Base-by-base conservation (phyloP, 92 coral and sea anemone species). In the Micromussa lordhowensis region DNA sequence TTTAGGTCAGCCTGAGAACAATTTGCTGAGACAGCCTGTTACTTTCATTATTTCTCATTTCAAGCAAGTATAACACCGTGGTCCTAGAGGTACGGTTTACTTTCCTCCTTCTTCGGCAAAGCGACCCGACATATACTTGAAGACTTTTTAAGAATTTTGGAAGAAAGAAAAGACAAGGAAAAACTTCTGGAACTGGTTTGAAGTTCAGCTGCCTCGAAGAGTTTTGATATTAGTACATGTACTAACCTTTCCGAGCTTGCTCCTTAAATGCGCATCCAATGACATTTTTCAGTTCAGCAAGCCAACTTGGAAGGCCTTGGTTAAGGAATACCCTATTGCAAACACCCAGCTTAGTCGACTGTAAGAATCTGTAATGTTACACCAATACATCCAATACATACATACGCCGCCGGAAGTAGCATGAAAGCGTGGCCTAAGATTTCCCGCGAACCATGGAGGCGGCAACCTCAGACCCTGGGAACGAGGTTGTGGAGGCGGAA, bases 221-320 rank as follows among this genome's bases (percentile, higher is more conserved):
- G n/a, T 4, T 31, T 32, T 18, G 31, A 78, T 3, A 49, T 49
- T 22, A 19, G 68, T 38, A n/a, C n/a, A n/a, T n/a, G n/a, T n/a
- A 77, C 89, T 59, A 10, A 86, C 89, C 77, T 68, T 78, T 16
- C 0, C 51, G 32, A 86, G 83, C 40, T 61, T 76, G 31, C 35
- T 77, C 77, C 82, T 63, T 49, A 86, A 64, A 30, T n/a, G 24
- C 16, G 59, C 66, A 86, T 86, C 63, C 34, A 84, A 49, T 35
- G 79, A 54, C 59, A 74, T 83, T 58, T 48, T 75, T n/a, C 40
- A 2, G 24, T 40, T 5, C 48, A 18, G 79, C 9, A 73, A 75
- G 24, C 28, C 29, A 32, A 19, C 54, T 64, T 26, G 11, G 29
- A 49, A 24, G 36, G 55, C 49, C 59, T 24, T 14, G 24, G 16